phyloP scores from a whole-genome alignment of 2,888 invertebrate genomes.

The Sinopyrophorus schimmeli region DNA sequence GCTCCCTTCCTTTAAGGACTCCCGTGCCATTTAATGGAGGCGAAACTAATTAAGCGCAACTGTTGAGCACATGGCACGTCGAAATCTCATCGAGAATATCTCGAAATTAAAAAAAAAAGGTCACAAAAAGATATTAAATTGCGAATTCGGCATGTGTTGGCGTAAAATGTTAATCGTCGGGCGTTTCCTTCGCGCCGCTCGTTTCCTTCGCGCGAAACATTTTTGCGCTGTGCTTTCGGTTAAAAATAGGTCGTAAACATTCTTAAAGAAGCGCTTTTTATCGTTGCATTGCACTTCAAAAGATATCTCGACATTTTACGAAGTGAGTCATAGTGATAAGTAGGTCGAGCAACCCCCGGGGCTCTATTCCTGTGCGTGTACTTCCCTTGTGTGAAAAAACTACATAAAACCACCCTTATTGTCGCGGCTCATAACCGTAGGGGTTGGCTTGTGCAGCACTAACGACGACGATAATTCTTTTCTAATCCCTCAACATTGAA shows the following conservation, averaged over 20 bases:
- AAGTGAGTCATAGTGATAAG: conserved; percentile 26
- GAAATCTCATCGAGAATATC: too few species aligned
- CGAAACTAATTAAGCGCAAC: too few species aligned
- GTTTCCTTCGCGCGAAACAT: not conserved
- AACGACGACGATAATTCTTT: conserved; percentile 21
- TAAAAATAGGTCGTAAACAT: conserved; percentile 10
- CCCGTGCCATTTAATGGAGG: too few species aligned
- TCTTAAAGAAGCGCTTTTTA: conserved; percentile 14
- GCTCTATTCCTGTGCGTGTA: conserved; percentile 13
- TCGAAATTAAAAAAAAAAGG: too few species aligned
- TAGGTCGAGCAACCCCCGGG: conserved; percentile 23
- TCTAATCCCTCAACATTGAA: too few species aligned
- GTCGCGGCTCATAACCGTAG: conserved; percentile 13
- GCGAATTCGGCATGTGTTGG: not conserved
- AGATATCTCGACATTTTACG: conserved; percentile 2
- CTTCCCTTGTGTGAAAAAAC: conserved; percentile 13
- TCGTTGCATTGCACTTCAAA: conserved; percentile 15
- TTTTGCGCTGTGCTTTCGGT: conserved; percentile 2
- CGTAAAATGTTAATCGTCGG: conserved; percentile 2
- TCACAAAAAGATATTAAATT: too few species aligned
- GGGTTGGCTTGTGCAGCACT: conserved; percentile 9
- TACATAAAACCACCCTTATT: conserved; percentile 22
- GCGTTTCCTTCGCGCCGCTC: not conserved
- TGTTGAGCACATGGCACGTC: too few species aligned
- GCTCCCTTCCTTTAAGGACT: too few species aligned